Evolutionary conservation across 2,888 invertebrate species (phyloP).

Genomic region (Rapana venosa): DNA sequence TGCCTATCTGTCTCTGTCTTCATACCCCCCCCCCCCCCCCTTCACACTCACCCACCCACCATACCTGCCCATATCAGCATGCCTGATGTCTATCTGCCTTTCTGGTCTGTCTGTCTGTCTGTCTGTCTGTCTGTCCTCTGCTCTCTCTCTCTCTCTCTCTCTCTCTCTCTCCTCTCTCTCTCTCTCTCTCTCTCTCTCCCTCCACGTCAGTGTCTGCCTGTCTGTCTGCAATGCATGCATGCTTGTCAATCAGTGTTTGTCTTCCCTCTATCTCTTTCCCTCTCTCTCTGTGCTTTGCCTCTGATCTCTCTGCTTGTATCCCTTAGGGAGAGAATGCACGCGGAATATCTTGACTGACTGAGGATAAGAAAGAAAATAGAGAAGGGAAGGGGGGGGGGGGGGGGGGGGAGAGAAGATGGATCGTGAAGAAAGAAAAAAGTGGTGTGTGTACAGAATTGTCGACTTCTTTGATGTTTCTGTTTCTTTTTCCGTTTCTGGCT

Average conservation of each 20-base stretch:
- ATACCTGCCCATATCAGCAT: not conserved
- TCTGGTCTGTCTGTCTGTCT: not conserved
- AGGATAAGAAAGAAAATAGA: too few species aligned
- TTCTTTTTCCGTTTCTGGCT: not conserved
- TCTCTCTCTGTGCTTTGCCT: not conserved
- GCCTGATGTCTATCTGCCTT: not conserved
- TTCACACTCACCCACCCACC: too few species aligned
- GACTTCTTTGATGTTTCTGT: not conserved
- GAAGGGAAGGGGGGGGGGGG: too few species aligned
- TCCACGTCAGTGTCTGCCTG: too few species aligned
- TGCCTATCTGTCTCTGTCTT: too few species aligned
- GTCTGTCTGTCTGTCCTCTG: not conserved
- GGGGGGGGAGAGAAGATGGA: too few species aligned
- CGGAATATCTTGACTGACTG: not conserved
- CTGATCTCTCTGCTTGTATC: not conserved
- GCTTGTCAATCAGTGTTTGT: too few species aligned
- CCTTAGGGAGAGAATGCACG: not conserved
- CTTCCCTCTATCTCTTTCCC: too few species aligned
- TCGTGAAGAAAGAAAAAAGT: too few species aligned
- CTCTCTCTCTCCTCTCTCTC: not conserved
- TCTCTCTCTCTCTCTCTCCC: not conserved
- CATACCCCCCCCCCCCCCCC: too few species aligned
- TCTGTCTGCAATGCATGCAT: too few species aligned
- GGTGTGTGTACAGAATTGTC: not conserved
- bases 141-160: not conserved